phyloP scores from a whole-genome alignment of 23 tunicate genomes.

The Botrylloides violaceus region DNA sequence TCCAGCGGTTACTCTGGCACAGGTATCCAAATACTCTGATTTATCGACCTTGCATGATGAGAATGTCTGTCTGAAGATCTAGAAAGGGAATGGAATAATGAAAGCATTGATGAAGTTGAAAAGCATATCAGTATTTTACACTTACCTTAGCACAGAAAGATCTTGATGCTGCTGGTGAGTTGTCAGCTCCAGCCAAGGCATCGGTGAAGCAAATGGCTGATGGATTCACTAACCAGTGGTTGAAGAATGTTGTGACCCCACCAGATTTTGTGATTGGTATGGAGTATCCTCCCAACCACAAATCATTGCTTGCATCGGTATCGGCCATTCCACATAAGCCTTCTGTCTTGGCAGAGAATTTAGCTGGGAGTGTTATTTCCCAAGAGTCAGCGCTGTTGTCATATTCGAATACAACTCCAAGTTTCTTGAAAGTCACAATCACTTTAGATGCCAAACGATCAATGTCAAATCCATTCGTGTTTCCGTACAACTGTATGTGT shows the following conservation, averaged over 20 bases:
- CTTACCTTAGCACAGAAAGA: constrained; percentile 9
- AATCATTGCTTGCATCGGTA: constrained; percentile 78
- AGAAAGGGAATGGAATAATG: background rate
- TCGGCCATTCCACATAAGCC: constrained; percentile 99
- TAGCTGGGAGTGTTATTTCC: constrained; percentile 72
- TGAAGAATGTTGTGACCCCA: constrained; percentile 53
- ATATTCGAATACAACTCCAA: constrained; percentile 61
- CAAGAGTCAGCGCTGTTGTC: constrained; percentile 70
- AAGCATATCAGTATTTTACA: background rate
- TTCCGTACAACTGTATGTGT: constrained; percentile 3
- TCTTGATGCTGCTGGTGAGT: background rate
- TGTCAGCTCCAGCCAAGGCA: constrained; percentile 30
- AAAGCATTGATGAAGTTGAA: background rate
- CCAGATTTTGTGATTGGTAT: constrained; percentile 29
- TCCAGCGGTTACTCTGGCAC: constrained; percentile 64
- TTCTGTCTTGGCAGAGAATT: constrained; percentile 81
- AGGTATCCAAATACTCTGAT: constrained; percentile 64
- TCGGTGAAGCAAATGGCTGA: constrained; percentile 38
- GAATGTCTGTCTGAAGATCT: constrained; percentile 23
- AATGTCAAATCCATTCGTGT: constrained; percentile 12
- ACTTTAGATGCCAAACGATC: constrained; percentile 15
- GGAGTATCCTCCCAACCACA: constrained; percentile 77
- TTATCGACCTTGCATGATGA: constrained; percentile 42
- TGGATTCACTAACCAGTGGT: constrained; percentile 54
- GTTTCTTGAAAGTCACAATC: constrained; percentile 36